Conservation (phyloP, 2,113 vertebrate genomes). For the Gymnobelideus leadbeateri region DNA sequence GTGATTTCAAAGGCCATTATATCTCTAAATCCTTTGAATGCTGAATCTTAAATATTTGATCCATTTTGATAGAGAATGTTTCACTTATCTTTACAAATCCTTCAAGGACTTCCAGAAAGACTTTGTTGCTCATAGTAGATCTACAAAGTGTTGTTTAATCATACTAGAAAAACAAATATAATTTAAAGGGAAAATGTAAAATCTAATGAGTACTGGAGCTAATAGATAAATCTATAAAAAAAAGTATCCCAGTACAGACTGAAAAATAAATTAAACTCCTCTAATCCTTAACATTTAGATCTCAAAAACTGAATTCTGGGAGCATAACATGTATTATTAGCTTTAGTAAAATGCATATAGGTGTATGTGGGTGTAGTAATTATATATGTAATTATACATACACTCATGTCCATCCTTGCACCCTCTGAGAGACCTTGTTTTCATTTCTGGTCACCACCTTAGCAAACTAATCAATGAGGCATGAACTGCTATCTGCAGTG, state of each 20-base stretch:
- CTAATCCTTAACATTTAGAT: slow-evolving; percentile 81
- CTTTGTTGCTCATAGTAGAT: not conserved
- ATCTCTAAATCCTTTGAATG: not conserved
- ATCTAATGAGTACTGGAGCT: slow-evolving; percentile 68
- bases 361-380: not conserved
- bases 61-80: not conserved
- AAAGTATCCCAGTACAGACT: slow-evolving; percentile 58
- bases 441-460: slow-evolving; percentile 97
- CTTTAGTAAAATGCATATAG: slow-evolving; percentile 8
- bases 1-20: not conserved
- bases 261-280: slow-evolving; percentile 81
- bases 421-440: slow-evolving; percentile 96
- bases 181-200: slow-evolving; percentile 48
- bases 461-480: slow-evolving; percentile 99
- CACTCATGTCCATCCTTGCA: slow-evolving; percentile 86
- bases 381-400: not conserved
- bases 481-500: slow-evolving; percentile 96
- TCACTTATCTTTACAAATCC: not conserved
- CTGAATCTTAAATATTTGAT: not conserved
- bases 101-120: not conserved
- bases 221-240: slow-evolving; percentile 81
- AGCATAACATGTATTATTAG: slow-evolving; percentile 50
- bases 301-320: slow-evolving; percentile 77
- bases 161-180: slow-evolving; percentile 25
- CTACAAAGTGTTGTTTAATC: slow-evolving; percentile 49